Percentiles rank a stretch among this genome's conserved stretches.
These are phyloP conservation scores for Montipora cactus DNA, from an alignment of 64 coral and sea anemone species.

Conservation along the genomic window DNA sequence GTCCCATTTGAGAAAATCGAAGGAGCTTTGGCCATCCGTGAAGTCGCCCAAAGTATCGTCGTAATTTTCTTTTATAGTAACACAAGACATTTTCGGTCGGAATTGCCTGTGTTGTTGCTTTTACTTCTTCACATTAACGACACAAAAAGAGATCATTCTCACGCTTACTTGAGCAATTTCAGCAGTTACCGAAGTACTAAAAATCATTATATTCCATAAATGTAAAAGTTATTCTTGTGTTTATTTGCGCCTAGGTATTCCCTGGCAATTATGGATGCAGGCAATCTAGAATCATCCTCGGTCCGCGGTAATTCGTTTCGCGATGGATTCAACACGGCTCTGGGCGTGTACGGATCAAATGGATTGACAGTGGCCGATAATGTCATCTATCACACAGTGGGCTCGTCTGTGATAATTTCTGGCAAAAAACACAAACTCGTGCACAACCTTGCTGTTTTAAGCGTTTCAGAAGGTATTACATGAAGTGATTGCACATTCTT, in stretches of 20 bases:
- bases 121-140: no score
- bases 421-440: conserved; percentile 44
- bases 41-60: no score
- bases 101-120: no score
- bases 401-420: conserved; percentile 57
- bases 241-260: conserved; percentile 39
- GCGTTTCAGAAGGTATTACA: conserved; percentile 72
- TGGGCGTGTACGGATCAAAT: conserved; percentile 72
- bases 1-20: no score
- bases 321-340: conserved; percentile 67
- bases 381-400: conserved; percentile 69
- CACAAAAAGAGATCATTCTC: no score
- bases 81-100: no score
- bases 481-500: neutral
- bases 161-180: no score
- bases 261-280: conserved; percentile 45
- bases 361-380: conserved; percentile 63
- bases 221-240: neutral
- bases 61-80: no score
- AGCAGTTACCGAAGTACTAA: no score
- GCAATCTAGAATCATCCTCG: conserved; percentile 56
- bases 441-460: conserved; percentile 72
- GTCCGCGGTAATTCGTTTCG: conserved; percentile 78
- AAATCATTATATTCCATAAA: no score
- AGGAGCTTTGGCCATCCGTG: no score